Conservation (phyloP, 2,888 invertebrate genomes). For the Melinaea menophilus region DNA sequence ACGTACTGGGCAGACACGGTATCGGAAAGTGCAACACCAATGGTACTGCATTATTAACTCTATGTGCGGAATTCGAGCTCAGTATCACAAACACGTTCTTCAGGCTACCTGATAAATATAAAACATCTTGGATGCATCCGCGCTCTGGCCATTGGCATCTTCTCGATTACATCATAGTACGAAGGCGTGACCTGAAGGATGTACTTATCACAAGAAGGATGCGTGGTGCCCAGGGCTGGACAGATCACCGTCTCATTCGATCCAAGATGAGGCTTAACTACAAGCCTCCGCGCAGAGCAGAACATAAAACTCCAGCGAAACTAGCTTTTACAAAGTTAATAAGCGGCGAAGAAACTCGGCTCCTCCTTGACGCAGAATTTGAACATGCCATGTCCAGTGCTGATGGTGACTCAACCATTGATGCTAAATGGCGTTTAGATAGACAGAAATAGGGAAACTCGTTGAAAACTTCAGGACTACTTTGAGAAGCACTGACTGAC, state of each 20-base stretch:
- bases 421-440: too few relatives aligned
- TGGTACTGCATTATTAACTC: conserved; percentile 17
- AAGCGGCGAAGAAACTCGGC: too few relatives aligned
- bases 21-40: conserved; percentile 31
- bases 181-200: conserved; percentile 9
- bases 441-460: too few relatives aligned
- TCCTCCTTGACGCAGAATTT: too few relatives aligned
- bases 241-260: conserved; percentile 26
- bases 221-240: conserved; percentile 23
- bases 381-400: too few relatives aligned
- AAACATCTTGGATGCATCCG: not conserved
- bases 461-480: too few relatives aligned
- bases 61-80: conserved; percentile 17
- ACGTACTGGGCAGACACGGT: conserved; percentile 26
- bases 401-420: too few relatives aligned
- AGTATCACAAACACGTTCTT: conserved; percentile 5
- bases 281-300: too few relatives aligned
- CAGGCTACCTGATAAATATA: conserved; percentile 6
- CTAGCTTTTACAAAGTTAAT: too few relatives aligned
- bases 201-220: conserved; percentile 20
- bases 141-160: conserved; percentile 35
- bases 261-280: conserved; percentile 19
- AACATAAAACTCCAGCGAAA: too few relatives aligned
- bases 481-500: too few relatives aligned
- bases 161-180: conserved; percentile 30